These are phyloP conservation scores for Erannis defoliaria DNA, from an alignment of 2,888 invertebrate genomes.

Conservation along the genomic window DNA sequence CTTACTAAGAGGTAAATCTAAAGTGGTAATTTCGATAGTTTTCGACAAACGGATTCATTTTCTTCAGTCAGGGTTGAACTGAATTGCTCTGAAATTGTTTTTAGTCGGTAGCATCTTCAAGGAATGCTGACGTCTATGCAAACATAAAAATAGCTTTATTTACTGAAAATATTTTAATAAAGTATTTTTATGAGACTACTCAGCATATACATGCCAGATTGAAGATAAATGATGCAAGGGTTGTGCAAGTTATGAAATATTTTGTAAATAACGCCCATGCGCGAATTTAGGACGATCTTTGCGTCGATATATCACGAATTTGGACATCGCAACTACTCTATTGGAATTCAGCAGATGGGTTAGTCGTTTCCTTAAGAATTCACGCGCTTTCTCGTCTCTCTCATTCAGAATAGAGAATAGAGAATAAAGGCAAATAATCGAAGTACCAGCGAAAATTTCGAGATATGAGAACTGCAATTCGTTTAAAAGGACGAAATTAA, in stretches of 20 bases:
- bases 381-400: slow-evolving; percentile 46
- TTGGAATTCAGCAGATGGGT: slow-evolving; percentile 79
- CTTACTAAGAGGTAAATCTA: background rate
- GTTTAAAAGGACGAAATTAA: slow-evolving; percentile 78
- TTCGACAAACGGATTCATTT: background rate
- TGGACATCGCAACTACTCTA: slow-evolving; percentile 77
- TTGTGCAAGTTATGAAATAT: slow-evolving; percentile 75
- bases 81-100: slow-evolving; percentile 4
- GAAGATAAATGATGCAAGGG: slow-evolving; percentile 69
- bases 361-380: slow-evolving; percentile 64
- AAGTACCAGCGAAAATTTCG: slow-evolving; percentile 55
- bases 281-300: slow-evolving; percentile 58
- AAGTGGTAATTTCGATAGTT: too few species aligned
- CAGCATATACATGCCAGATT: slow-evolving; percentile 38
- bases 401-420: background rate
- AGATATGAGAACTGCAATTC: slow-evolving; percentile 72
- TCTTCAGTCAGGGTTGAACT: background rate
- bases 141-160: slow-evolving; percentile 21
- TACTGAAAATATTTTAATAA: slow-evolving; percentile 27
- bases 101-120: slow-evolving; percentile 3
- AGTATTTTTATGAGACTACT: slow-evolving; percentile 30
- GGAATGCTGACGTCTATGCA: slow-evolving; percentile 20
- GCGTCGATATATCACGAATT: slow-evolving; percentile 80
- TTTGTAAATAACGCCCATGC: slow-evolving; percentile 73
- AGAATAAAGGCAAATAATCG: slow-evolving; percentile 16